Evolutionary conservation across 2,113 vertebrate genomes (phyloP).

Genomic region (Tympanuchus pallidicinctus): DNA sequence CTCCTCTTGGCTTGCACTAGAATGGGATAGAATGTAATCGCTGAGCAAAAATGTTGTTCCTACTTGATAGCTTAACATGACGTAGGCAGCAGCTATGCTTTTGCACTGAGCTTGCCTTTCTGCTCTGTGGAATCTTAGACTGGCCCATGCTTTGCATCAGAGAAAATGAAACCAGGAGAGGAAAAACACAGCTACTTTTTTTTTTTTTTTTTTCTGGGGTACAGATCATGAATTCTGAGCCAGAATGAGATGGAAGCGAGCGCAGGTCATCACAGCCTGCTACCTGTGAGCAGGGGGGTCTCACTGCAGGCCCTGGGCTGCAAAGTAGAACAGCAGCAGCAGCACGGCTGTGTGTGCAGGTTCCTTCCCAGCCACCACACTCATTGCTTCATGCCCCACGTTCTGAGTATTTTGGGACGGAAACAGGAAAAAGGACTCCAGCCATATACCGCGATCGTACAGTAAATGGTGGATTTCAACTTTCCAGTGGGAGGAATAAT

Average conservation of each 20-base stretch:
- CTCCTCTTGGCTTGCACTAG: conserved; percentile 45
- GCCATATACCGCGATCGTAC: background rate
- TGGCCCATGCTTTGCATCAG: background rate
- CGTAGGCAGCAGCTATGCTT: background rate
- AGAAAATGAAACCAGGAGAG: background rate
- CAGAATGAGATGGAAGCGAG: background rate
- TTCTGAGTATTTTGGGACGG: background rate
- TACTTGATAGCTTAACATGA: background rate
- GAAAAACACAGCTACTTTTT: background rate
- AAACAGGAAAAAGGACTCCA: background rate
- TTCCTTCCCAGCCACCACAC: background rate
- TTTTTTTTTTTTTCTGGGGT: background rate
- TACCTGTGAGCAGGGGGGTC: background rate
- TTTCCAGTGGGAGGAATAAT: conserved; percentile 3
- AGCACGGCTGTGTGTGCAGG: rapidly evolving
- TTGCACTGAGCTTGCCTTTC: background rate
- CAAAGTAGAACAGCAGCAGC: rapidly evolving
- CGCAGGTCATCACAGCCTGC: background rate
- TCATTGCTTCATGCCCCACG: background rate
- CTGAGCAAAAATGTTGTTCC: background rate
- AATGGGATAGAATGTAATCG: conserved; percentile 31
- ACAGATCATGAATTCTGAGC: background rate
- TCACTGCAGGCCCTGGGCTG: background rate
- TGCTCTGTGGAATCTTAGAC: background rate
- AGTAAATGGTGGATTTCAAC: background rate